Evolutionary conservation across 2,113 vertebrate species (phyloP).

Genomic region (Sterrhoptilus dennistouni): DNA sequence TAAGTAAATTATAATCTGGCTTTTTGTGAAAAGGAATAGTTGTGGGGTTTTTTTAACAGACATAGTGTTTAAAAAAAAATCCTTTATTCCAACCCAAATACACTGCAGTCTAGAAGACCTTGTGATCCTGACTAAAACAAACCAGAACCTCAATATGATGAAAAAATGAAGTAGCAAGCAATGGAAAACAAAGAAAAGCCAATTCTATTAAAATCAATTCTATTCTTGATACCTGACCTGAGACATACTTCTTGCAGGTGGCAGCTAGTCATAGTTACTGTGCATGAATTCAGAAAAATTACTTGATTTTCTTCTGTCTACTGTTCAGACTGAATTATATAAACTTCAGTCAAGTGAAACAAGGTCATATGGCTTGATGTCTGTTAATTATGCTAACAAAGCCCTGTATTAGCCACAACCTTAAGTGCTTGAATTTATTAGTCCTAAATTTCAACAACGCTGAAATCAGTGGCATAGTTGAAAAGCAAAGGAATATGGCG

Average conservation of each 20-base stretch:
- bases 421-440: neutral
- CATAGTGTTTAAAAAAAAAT: neutral
- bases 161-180: neutral
- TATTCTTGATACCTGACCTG: neutral
- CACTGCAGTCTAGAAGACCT: neutral
- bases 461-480: neutral
- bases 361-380: neutral
- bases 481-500: fast-evolving
- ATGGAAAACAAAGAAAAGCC: neutral
- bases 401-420: neutral
- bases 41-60: fast-evolving
- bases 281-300: neutral
- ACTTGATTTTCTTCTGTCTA: neutral
- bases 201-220: neutral
- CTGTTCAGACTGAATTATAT: neutral
- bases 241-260: neutral
- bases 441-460: neutral
- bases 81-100: neutral
- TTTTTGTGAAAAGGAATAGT: neutral
- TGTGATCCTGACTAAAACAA: neutral
- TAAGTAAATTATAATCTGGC: neutral
- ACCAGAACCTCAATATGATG: neutral
- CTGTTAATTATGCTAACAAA: constrained; percentile 17
- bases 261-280: neutral
- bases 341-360: constrained; percentile 10